Percentiles rank a stretch among this genome's conserved stretches.
These are phyloP conservation scores for Salvator merianae DNA, from an alignment of 2,113 vertebrate species.

Conservation along the genomic window DNA sequence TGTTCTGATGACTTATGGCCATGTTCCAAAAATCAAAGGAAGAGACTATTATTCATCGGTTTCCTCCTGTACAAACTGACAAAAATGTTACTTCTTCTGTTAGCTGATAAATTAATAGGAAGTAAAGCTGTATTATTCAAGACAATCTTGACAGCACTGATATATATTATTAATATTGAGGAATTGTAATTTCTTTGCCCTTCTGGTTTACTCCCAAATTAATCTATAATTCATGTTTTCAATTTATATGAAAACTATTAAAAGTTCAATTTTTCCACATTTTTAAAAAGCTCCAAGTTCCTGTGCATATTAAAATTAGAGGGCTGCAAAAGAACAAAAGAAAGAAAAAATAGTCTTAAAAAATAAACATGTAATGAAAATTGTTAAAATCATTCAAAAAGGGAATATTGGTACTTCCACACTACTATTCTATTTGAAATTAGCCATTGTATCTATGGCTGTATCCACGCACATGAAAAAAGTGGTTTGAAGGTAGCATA, in stretches of 20 bases:
- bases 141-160: background rate
- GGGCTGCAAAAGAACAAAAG: too few species aligned
- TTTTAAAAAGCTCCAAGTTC: background rate
- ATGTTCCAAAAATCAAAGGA: background rate
- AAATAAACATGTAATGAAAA: too few species aligned
- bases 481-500: too few species aligned
- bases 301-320: background rate
- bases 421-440: too few species aligned
- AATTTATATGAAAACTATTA: constrained; percentile 18
- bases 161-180: constrained; percentile 18
- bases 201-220: constrained; percentile 24
- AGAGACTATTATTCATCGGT: background rate
- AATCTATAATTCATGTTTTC: constrained; percentile 10
- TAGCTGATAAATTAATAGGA: background rate
- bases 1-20: background rate
- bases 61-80: background rate
- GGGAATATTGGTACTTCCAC: too few species aligned
- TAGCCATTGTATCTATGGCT: too few species aligned
- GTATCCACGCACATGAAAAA: too few species aligned
- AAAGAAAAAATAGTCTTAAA: too few species aligned
- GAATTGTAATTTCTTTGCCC: background rate
- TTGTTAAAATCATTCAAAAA: too few species aligned
- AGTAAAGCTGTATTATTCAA: background rate
- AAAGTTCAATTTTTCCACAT: background rate
- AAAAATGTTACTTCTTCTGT: background rate